These are phyloP conservation scores for Desmodus rotundus DNA, from an alignment of 2,113 vertebrate genomes.

Conservation along the genomic window DNA sequence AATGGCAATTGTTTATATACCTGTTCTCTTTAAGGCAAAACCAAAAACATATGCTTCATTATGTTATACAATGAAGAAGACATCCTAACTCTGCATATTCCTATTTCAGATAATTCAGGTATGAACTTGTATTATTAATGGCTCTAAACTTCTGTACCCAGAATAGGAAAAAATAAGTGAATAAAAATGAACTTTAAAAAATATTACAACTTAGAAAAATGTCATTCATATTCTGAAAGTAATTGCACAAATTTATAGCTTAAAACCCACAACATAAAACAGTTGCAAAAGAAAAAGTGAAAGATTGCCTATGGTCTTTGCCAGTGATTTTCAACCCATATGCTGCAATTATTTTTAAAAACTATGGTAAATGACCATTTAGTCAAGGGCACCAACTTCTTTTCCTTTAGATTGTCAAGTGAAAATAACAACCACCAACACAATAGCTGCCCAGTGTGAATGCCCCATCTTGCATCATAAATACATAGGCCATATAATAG, in stretches of 20 bases:
- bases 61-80: neutral
- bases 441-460: no score
- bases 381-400: no score
- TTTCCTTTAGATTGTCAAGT: no score
- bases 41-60: neutral
- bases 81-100: neutral
- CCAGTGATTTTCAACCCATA: no score
- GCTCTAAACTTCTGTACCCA: neutral
- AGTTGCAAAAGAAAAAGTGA: neutral
- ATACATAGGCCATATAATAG: no score
- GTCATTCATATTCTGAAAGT: conserved; percentile 18
- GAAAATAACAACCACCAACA: no score
- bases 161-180: conserved; percentile 24
- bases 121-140: neutral
- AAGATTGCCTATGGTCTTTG: neutral
- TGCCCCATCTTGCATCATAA: no score
- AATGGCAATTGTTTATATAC: neutral
- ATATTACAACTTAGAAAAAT: conserved; percentile 2
- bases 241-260: neutral
- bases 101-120: conserved; percentile 23
- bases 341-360: no score
- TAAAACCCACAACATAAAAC: neutral
- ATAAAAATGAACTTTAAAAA: conserved; percentile 10
- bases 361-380: no score
- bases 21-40: conserved; percentile 18